These are phyloP conservation scores for Cephalopholis sonnerati DNA, from an alignment of 2,113 vertebrate genomes.

Conservation along the genomic window DNA sequence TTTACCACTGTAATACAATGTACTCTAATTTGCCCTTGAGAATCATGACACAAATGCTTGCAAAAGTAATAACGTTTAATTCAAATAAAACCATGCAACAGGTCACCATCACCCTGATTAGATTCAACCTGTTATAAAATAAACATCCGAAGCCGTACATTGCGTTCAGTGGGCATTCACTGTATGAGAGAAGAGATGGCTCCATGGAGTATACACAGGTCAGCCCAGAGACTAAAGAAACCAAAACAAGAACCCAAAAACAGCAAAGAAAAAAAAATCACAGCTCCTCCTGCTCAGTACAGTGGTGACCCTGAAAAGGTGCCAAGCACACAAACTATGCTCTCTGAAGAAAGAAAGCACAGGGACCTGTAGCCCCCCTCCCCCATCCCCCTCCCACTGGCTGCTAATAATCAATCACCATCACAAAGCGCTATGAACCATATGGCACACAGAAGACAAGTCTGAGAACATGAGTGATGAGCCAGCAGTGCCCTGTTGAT, in stretches of 20 bases:
- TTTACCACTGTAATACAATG: background rate
- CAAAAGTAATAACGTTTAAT: conserved; percentile 83
- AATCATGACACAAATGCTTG: conserved; percentile 66
- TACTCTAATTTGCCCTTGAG: background rate
- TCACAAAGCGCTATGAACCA: conserved; percentile 68
- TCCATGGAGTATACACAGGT: conserved; percentile 38
- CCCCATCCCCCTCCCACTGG: background rate
- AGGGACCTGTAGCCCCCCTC: conserved; percentile 10
- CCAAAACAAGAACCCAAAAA: conserved; percentile 32
- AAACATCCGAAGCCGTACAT: conserved; percentile 75
- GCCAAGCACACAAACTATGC: conserved; percentile 7
- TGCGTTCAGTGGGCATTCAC: conserved; percentile 59
- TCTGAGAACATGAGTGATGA: conserved; percentile 59
- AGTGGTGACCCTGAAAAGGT: conserved; percentile 48
- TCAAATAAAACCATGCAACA: conserved; percentile 81
- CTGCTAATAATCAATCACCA: conserved; percentile 66
- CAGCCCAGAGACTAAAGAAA: conserved; percentile 48
- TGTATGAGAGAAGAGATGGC: conserved; percentile 39
- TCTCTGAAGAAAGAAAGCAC: conserved; percentile 32
- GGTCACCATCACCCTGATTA: conserved; percentile 75
- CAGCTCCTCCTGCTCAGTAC: conserved; percentile 45
- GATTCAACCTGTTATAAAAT: conserved; percentile 73
- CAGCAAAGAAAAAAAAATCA: conserved; percentile 29
- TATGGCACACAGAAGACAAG: conserved; percentile 74
- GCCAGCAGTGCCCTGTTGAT: conserved; percentile 47